phyloP scores from a whole-genome alignment of 2,888 invertebrate species.

The Neoaliturus tenellus region DNA sequence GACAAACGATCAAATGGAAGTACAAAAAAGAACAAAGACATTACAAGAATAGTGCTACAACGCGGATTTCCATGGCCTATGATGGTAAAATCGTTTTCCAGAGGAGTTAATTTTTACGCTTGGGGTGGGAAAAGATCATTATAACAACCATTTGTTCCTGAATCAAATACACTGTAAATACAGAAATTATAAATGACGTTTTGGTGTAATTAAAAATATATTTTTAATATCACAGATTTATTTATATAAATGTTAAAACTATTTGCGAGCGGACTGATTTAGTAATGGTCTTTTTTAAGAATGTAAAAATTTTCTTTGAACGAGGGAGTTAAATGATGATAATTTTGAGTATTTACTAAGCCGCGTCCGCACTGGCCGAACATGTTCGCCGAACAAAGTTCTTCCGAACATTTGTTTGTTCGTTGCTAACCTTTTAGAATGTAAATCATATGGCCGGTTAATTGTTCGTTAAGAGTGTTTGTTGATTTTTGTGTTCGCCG shows the following conservation, averaged over 20 bases:
- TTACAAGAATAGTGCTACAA: conserved; percentile 54
- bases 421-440: too few relatives aligned
- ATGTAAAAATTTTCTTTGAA: too few relatives aligned
- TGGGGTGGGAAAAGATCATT: conserved; percentile 71
- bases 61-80: conserved; percentile 55
- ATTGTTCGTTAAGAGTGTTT: too few relatives aligned
- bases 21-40: conserved; percentile 52
- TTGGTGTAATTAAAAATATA: not conserved
- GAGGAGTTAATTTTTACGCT: conserved; percentile 65
- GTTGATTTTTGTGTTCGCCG: too few relatives aligned
- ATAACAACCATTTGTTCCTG: conserved; percentile 1
- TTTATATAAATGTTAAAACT: not conserved
- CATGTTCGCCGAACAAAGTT: too few relatives aligned
- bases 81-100: conserved; percentile 51
- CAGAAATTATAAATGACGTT: not conserved
- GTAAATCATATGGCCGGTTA: too few relatives aligned
- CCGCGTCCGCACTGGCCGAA: too few relatives aligned
- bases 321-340: too few relatives aligned
- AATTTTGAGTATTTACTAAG: too few relatives aligned
- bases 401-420: too few relatives aligned
- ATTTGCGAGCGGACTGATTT: too few relatives aligned
- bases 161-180: not conserved
- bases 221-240: not conserved
- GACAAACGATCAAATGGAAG: conserved; percentile 52
- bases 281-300: too few relatives aligned